Evolutionary conservation across 2,797 vertebrate species (phyloP), one percentile per base, ranked within the genome.

Genomic region (Liparis tanakae): DNA sequence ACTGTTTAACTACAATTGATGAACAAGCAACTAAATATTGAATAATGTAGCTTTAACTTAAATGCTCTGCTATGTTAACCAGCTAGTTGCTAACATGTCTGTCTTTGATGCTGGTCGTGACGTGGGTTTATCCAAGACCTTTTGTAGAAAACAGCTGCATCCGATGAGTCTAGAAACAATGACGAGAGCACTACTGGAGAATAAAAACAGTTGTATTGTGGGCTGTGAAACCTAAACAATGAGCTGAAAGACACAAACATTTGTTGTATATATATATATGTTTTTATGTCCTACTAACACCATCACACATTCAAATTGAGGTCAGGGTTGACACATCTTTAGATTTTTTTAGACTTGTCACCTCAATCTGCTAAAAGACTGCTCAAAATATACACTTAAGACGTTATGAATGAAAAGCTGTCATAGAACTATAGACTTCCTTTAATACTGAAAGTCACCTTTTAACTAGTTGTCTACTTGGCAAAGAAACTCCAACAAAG

Each of bases 401-500:
- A 51, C 30, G n/a, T 43, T 33, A 33, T 0, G 22, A 7, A 61
- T 57, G 14, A 57, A 59, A 53, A 51, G 55, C 12, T 33, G 34
- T 13, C 2, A 10, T 10, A 62, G 12, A 55, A 36, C 25, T 30
- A 12, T 22, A 7, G 60, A n/a, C 30, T 14, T 37, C 6, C 50
- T 65, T 66, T 54, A 51, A 66, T 54, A 33, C 10, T 37, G 4
- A 10, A 25, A 33, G 41, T 56, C 13, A 2, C 41, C 41, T 60
- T 57, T 53, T 18, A 60, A 51, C 10, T 44, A 46, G 25, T 75
- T 72, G 50, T 57, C 39, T 7, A 39, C 6, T 36, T 46, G 85
- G 15, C 76, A 85, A 90, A 86, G 85, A 90, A 93, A 93, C 92
- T 94, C 69, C 72, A 88, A 72, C 69, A 70, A 62, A 65, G 69